phyloP scores from a whole-genome alignment of 2,888 invertebrate genomes.

The Acrocyrtus sp. region DNA sequence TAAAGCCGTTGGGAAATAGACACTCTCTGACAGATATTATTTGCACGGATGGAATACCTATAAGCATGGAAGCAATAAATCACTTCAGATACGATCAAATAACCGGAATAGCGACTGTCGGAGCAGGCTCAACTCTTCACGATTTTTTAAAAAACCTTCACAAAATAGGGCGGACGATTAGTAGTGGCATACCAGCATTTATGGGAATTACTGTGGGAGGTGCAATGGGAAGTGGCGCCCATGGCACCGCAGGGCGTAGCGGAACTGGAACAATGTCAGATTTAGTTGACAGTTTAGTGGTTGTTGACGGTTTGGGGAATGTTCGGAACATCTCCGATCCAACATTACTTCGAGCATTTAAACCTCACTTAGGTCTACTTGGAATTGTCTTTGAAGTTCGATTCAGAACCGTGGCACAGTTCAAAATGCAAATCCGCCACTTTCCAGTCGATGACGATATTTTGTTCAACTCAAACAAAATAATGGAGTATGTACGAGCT shows the following conservation, averaged over 20 bases:
- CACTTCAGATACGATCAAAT: too few species aligned
- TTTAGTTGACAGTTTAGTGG: background rate
- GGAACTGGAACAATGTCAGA: background rate
- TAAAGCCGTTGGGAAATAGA: too few species aligned
- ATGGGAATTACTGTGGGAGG: conserved; percentile 9
- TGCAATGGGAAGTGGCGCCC: conserved; percentile 1
- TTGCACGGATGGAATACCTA: too few species aligned
- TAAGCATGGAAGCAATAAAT: too few species aligned
- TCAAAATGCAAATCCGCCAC: conserved; percentile 2
- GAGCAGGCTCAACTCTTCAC: too few species aligned
- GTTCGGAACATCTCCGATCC: conserved; percentile 5
- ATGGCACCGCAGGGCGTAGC: background rate
- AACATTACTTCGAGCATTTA: background rate
- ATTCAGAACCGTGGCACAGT: background rate
- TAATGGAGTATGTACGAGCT: background rate
- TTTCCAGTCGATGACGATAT: background rate
- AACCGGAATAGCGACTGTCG: too few species aligned
- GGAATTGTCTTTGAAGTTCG: conserved; percentile 8
- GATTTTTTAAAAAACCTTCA: too few species aligned
- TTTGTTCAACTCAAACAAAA: background rate
- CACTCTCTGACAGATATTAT: too few species aligned
- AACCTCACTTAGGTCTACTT: conserved; percentile 10
- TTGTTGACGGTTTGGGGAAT: conserved; percentile 15
- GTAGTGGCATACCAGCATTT: conserved; percentile 2
- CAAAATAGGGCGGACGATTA: background rate